These are phyloP conservation scores for Oryctes rhinoceros DNA, from an alignment of 1,140 invertebrate species.

Conservation along the genomic window DNA sequence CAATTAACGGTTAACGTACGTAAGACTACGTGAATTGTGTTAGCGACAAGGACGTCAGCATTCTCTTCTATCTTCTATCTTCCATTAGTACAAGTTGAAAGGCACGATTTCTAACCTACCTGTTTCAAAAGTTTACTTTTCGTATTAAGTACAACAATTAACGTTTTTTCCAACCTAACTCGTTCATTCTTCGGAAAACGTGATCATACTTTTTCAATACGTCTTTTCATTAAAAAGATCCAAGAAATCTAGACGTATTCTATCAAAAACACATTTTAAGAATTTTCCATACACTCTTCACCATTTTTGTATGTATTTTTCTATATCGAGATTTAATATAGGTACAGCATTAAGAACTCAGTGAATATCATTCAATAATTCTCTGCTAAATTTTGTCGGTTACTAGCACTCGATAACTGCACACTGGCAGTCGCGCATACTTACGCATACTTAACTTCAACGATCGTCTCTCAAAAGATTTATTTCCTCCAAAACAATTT, in stretches of 20 bases:
- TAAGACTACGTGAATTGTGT: too few species aligned
- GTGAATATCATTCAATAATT: conserved; percentile 56
- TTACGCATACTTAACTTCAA: conserved; percentile 51
- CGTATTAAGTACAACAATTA: too few species aligned
- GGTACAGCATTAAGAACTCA: conserved; percentile 56
- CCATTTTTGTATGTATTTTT: conserved; percentile 50
- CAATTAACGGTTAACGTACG: too few species aligned
- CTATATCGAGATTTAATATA: conserved; percentile 58
- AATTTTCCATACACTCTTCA: conserved; percentile 49
- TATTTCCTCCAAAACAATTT: conserved; percentile 38
- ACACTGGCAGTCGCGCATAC: conserved; percentile 52
- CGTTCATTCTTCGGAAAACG: too few species aligned
- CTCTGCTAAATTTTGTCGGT: conserved; percentile 49
- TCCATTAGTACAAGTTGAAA: too few species aligned
- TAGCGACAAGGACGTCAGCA: too few species aligned
- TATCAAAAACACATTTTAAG: conserved; percentile 50
- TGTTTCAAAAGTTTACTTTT: too few species aligned
- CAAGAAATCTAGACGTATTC: conserved; percentile 64
- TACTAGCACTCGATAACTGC: conserved; percentile 55
- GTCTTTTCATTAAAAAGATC: conserved; percentile 58
- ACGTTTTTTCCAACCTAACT: too few species aligned
- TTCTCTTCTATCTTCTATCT: too few species aligned
- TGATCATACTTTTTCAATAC: conserved; percentile 47
- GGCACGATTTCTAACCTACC: too few species aligned
- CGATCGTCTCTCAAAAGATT: conserved; percentile 38